phyloP scores from a whole-genome alignment of 2,888 invertebrate genomes.

The Oscheius myriophilus region DNA sequence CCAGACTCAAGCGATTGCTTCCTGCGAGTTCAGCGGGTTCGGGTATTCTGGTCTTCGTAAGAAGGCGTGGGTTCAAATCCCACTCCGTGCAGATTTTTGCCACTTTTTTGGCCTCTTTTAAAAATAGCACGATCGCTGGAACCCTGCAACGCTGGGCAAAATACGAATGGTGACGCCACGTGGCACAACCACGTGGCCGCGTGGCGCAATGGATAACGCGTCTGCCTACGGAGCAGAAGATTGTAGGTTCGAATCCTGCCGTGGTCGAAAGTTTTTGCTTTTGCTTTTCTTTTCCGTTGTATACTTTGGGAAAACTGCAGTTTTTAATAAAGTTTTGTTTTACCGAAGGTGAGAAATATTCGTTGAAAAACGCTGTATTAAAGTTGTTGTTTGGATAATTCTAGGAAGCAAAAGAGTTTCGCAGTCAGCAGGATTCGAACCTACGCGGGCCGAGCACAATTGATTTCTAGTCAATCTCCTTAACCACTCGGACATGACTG shows the following conservation, averaged over 20 bases:
- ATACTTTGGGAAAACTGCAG: too few species aligned
- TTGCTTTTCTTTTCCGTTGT: too few species aligned
- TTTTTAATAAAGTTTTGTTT: too few species aligned
- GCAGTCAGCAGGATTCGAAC: conserved; percentile 57
- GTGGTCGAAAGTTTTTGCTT: conserved; percentile 14
- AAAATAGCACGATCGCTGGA: too few species aligned
- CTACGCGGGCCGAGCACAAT: conserved; percentile 56
- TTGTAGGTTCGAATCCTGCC: conserved; percentile 70
- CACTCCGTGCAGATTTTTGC: conserved; percentile 49
- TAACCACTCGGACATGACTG: conserved; percentile 47
- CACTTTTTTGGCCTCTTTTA: too few species aligned
- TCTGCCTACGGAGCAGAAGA: conserved; percentile 71
- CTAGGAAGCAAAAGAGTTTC: conserved; percentile 24
- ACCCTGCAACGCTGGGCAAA: too few species aligned
- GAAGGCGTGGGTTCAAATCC: conserved; percentile 64
- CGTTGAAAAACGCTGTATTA: too few species aligned
- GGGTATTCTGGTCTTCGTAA: conserved; percentile 60
- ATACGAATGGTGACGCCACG: too few species aligned
- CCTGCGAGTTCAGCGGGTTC: conserved; percentile 3
- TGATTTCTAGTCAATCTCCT: conserved; percentile 47
- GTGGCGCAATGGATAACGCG: conserved; percentile 64
- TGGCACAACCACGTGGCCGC: conserved; percentile 14
- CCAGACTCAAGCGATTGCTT: conserved; percentile 70
- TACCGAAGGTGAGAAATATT: too few species aligned
- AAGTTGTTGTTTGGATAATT: too few species aligned